Evolutionary conservation across 1,140 invertebrate genomes (phyloP), one percentile per base, ranked within the genome.

Genomic region (Melitaea cinxia): DNA sequence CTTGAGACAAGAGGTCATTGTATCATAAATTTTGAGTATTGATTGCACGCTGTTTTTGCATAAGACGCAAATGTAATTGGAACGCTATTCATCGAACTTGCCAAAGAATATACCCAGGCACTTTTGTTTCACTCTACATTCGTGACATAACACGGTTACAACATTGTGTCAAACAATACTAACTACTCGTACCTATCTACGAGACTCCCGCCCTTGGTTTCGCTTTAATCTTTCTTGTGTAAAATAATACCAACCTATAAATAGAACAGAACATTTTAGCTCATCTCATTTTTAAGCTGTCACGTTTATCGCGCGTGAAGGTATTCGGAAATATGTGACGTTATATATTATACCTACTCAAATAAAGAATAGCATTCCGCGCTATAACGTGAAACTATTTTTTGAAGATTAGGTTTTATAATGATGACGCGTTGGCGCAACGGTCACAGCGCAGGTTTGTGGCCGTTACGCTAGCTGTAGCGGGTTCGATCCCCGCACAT

Each of bases 1-100:
- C 60, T 30, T 42, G 37, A 23, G 5, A 14, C 35, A n/a, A 39
- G 50, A 47, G 60, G 54, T 62, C 50, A 62, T 62, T 35, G 60
- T 54, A 47, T 45, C 55, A 28, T 9, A 28, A 14, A 17, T 26
- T 57, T 62, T 39, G 60, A 52, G 49, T 55, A 26, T 62, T 23
- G 14, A 30, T 23, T 54, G 49, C 24, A 47, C 14, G 45, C 28
- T 23, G 50, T 19, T 33, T 61, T 17, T 53, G 14, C 24, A 53
- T 7, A 26, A 47, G 35, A 28, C 19, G 26, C 24, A 54, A 54
- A 62, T 56, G 33, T 45, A 45, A 62, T 45, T 62, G 60, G 49
- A 53, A 60, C 47, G 30, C 30, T 24, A 37, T 50, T 47, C 37
- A 2, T 42, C 7, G 24, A 7, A 12, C 24, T 7, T 56, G 54